These are phyloP conservation scores for Sander lucioperca DNA, from an alignment of 2,113 vertebrate species.

Conservation along the genomic window DNA sequence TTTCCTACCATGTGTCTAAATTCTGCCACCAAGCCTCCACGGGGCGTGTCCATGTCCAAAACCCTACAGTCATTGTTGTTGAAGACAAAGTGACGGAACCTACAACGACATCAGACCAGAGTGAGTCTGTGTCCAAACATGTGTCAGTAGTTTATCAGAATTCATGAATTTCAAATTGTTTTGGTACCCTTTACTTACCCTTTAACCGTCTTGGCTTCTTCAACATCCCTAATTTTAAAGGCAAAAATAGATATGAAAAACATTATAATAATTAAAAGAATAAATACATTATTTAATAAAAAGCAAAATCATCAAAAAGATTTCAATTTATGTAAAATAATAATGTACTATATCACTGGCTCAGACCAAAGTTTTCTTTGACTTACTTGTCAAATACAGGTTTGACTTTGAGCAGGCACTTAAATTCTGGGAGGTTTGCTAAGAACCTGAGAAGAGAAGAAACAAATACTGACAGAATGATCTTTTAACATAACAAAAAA, in stretches of 20 bases:
- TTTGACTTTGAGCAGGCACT: conserved; percentile 91
- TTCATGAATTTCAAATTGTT: not conserved
- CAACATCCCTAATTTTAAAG: conserved; percentile 86
- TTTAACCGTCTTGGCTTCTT: conserved; percentile 86
- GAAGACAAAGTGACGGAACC: conserved; percentile 93
- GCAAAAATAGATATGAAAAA: not conserved
- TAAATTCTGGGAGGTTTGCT: conserved; percentile 91
- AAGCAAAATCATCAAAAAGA: not conserved
- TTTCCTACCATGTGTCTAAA: conserved; percentile 91
- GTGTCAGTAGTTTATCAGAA: not conserved
- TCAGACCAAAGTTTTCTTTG: not conserved
- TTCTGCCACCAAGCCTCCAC: conserved; percentile 90
- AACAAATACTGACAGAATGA: not conserved
- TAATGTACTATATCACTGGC: no score
- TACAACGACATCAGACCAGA: conserved; percentile 23
- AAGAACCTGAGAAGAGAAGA: conserved; percentile 84
- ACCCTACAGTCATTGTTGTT: conserved; percentile 88
- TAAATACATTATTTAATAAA: not conserved
- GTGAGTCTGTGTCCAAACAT: not conserved
- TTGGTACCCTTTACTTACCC: conserved; percentile 83
- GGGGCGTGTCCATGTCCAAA: conserved; percentile 91
- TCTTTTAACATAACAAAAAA: not conserved
- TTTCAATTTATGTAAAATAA: not conserved
- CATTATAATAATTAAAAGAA: not conserved
- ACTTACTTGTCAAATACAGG: conserved; percentile 95